A percentile compares a stretch with the other conserved stretches of the same genome.
Evolutionary conservation across 2,797 vertebrate species (phyloP).

Genomic region (Helicolenus hilgendorfi): DNA sequence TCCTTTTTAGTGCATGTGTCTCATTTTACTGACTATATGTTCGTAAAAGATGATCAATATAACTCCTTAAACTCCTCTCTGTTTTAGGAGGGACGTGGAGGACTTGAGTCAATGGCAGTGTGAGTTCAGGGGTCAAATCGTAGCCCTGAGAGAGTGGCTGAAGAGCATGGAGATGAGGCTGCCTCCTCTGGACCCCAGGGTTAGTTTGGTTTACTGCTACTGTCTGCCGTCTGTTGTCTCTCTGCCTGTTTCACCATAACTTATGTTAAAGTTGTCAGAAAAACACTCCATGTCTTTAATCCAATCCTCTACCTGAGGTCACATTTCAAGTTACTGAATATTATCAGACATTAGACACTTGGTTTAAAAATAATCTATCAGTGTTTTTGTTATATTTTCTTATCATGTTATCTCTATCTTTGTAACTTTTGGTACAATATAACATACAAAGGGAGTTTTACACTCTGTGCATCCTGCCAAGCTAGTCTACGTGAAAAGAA

Average conservation of each 20-base stretch:
- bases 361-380: not conserved
- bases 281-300: not conserved
- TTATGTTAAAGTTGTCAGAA: not conserved
- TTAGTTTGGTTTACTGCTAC: slow-evolving; percentile 64
- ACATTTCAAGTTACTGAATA: not conserved
- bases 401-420: not conserved
- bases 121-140: slow-evolving; percentile 91
- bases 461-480: not conserved
- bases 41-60: not conserved
- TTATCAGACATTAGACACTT: not conserved
- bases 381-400: not conserved
- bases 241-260: not conserved
- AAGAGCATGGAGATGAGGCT: slow-evolving; percentile 91
- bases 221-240: slow-evolving; percentile 10
- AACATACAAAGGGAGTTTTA: not conserved
- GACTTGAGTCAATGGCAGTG: slow-evolving; percentile 84
- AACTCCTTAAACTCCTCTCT: not conserved
- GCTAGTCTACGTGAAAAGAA: too few relatives aligned
- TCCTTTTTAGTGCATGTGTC: not conserved
- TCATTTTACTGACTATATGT: not conserved
- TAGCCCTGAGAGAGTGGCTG: slow-evolving; percentile 91
- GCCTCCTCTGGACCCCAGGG: slow-evolving; percentile 81
- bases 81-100: slow-evolving; percentile 70
- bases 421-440: not conserved
- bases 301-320: not conserved